Evolutionary conservation across 2,113 vertebrate species (phyloP), one percentile per base, ranked within the genome.

Genomic region (Rhinoderma darwinii): DNA sequence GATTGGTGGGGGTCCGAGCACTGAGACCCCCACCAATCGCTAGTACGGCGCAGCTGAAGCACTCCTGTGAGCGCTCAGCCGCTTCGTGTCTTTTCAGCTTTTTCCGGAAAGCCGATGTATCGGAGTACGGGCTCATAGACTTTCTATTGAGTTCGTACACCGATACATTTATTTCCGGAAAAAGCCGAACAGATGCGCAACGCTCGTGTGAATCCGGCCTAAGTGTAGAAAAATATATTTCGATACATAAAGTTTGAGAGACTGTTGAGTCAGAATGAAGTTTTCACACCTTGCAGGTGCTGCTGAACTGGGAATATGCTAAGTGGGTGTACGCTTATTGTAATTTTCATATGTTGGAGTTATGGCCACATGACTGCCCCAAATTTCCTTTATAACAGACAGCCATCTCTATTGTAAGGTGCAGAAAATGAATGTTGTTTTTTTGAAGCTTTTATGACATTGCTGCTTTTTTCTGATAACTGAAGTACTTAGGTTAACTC

Each of bases 401-500:
- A 30, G 30, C n/a, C n/a, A 14, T 30, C n/a, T 30, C n/a, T 32
- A 11, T 20, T 77, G 8, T 51, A 51, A 37, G 5, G 7, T 20
- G 7, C 18, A 18, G 30, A 54, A 54, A 32, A 51, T 51, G 3
- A 25, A 51, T 51, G 1, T 51, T 77, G 41, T 43, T 39, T 22
- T n/a, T 25, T 44, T 54, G 4, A 15, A 14, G 22, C 12, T 75
- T 20, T 18, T 61, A 17, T 66, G 54, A 61, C 56, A 41, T 81
- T 30, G 35, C 35, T 54, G 51, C 70, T n/a, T 44, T 76, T 39
- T 44, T 61, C 17, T 39, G n/a, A 66, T 61, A 44, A 41, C 11
- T 43, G n/a, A 84, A 84, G 61, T 59, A 84, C 83, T 43, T 44
- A 37, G 11, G 39, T 30, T 76, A 76, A 61, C 20, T n/a, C 39